Base-by-base conservation (phyloP, 1,140 invertebrate genomes). In the Drosophila ogumai region DNA sequence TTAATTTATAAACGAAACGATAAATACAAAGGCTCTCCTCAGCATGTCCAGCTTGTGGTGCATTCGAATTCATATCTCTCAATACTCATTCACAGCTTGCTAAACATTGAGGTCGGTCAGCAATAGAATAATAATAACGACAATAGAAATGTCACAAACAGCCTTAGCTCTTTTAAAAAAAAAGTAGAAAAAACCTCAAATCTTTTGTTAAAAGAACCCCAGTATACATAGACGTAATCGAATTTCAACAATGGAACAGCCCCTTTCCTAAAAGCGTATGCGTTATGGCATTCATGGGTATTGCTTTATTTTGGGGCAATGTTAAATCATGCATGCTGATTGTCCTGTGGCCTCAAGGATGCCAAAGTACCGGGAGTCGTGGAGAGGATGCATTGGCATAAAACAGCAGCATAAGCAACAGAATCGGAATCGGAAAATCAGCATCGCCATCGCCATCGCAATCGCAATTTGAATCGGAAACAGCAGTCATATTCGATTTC, bases 251-350 rank as follows among this genome's bases (percentile, higher is more conserved):
- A 15, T 43, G 69, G 69, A 72, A 72, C 44, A 10, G 28, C 12
- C 19, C 12, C 22, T 25, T 3, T 1, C 10, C 52, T 8, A n/a
- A 34, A 72, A 63, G 19, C 41, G n/a, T 66, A 25, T 71, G 28
- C 49, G 31, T 31, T 47, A 32, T 67, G 73, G 64, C 73, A 78
- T 87, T 79, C 81, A 54, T 63, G 38, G 59, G 64, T 76, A 44
- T 76, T 79, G 73, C 57, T 47, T 61, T 67, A 61, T 50, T 60
- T 69, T 65, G 59, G 64, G 66, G 52, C 52, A 74, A 66, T 81
- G 81, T 81, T 90, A 85, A 90, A 90, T 90, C 81, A 90, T 90
- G 85, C 86, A 90, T 90, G 86, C 85, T 79, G 86, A 90, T 90
- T 90, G 85, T 81, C 78, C 77, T 90, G 78, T 79, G 85, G 78